Conservation (phyloP, 1,140 invertebrate species). For the Aricia agestis region DNA sequence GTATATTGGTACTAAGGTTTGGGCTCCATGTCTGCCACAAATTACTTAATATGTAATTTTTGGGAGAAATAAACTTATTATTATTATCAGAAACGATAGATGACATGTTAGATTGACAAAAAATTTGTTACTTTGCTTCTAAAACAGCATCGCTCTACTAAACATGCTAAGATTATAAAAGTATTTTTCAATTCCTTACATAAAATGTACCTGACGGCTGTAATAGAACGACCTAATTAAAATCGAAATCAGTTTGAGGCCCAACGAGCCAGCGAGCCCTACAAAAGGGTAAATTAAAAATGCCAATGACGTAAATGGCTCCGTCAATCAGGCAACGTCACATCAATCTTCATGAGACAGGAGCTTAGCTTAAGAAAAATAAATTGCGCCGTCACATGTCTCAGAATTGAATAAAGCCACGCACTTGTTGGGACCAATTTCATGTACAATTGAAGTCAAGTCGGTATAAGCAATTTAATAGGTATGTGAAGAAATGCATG, state of each 20-base stretch:
- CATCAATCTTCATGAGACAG: conserved; percentile 62
- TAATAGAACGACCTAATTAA: not conserved
- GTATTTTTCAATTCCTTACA: too few species aligned
- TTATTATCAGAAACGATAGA: too few species aligned
- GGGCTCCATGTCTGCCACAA: too few species aligned
- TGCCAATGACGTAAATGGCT: conserved; percentile 61
- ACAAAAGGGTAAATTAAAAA: conserved; percentile 57
- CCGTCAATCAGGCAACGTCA: conserved; percentile 40
- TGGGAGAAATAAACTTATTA: too few species aligned
- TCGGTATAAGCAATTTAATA: not conserved
- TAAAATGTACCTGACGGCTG: not conserved
- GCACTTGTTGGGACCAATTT: conserved; percentile 9
- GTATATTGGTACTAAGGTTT: too few species aligned
- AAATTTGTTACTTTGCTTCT: too few species aligned
- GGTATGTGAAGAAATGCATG: not conserved
- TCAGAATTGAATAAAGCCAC: conserved; percentile 15
- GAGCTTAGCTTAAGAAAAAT: conserved; percentile 57
- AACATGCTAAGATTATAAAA: too few species aligned
- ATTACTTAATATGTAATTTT: too few species aligned
- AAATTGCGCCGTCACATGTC: conserved; percentile 41
- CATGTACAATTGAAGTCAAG: conserved; percentile 8
- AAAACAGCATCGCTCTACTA: too few species aligned
- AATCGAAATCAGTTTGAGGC: conserved; percentile 16
- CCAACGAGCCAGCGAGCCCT: conserved; percentile 10
- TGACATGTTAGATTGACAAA: too few species aligned